Conservation (phyloP, 1,140 invertebrate species). For the Drosophila obscura region DNA sequence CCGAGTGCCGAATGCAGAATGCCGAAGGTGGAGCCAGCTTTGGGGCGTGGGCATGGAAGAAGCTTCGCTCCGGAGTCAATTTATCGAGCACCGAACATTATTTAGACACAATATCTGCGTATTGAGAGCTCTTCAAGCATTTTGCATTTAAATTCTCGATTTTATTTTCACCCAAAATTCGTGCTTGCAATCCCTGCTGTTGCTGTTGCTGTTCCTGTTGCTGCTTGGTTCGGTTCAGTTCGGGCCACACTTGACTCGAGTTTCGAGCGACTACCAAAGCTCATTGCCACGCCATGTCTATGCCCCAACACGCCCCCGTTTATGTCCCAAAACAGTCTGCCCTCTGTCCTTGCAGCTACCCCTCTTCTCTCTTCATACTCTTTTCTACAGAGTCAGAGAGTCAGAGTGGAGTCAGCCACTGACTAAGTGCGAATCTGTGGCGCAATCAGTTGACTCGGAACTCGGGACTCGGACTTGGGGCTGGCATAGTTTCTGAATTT, state of each 20-base stretch:
- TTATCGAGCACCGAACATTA: constrained; percentile 22
- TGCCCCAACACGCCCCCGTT: constrained; percentile 72
- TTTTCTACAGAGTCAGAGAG: constrained; percentile 7
- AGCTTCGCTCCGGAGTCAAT: constrained; percentile 46
- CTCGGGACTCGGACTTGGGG: constrained; percentile 19
- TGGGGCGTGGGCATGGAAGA: constrained; percentile 67
- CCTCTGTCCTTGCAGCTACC: constrained; percentile 2
- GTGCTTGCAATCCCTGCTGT: constrained; percentile 8
- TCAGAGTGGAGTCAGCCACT: constrained; percentile 55
- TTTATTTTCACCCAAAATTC: neutral
- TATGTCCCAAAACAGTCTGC: constrained; percentile 63
- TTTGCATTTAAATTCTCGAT: neutral
- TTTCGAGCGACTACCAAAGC: constrained; percentile 57
- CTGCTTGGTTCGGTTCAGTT: neutral
- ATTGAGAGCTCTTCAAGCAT: neutral
- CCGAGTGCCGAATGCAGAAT: neutral
- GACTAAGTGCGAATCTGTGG: constrained; percentile 82
- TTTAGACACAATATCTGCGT: neutral
- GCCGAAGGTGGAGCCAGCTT: constrained; percentile 70
- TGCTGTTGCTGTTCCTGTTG: no score
- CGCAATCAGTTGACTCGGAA: constrained; percentile 72
- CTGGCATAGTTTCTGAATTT: constrained; percentile 80
- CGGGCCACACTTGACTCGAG: constrained; percentile 43
- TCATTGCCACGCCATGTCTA: constrained; percentile 64
- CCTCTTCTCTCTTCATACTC: neutral